Conservation (phyloP, 92 coral and sea anemone genomes). For the Bergia puertoricense region DNA sequence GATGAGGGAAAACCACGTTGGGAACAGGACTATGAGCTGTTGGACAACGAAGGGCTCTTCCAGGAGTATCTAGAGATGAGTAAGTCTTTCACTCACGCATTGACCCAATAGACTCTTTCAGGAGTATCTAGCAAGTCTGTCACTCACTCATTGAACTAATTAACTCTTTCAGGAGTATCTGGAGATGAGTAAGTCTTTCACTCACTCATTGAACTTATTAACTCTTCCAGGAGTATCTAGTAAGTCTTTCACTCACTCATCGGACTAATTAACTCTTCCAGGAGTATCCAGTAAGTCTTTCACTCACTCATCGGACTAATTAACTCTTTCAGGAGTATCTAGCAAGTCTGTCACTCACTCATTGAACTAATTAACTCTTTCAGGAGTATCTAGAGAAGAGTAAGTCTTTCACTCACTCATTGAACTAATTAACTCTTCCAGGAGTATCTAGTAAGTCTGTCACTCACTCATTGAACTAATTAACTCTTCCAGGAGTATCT, state of each 20-base stretch:
- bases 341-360: background rate
- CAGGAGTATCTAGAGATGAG: slow-evolving; percentile 98
- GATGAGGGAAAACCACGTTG: slow-evolving; percentile 94
- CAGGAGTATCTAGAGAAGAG: background rate
- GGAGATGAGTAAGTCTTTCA: slow-evolving; percentile 80
- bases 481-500: slow-evolving; percentile 58
- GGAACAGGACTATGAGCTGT: slow-evolving; percentile 92
- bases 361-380: slow-evolving; percentile 46
- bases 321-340: background rate
- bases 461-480: no score
- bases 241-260: background rate
- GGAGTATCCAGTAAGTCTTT: slow-evolving; percentile 83
- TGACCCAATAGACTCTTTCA: background rate
- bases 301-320: background rate
- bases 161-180: slow-evolving; percentile 86
- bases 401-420: no score
- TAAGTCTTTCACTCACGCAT: slow-evolving; percentile 35
- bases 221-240: background rate
- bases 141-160: no score
- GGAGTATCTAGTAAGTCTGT: no score
- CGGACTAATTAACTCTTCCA: slow-evolving; percentile 55
- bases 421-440: no score
- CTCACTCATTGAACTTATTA: background rate
- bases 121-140: background rate
- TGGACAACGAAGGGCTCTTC: slow-evolving; percentile 95